Evolutionary conservation across 2,797 vertebrate genomes (phyloP), one percentile per base, ranked within the genome.

Genomic region (Antennarius maculatus): DNA sequence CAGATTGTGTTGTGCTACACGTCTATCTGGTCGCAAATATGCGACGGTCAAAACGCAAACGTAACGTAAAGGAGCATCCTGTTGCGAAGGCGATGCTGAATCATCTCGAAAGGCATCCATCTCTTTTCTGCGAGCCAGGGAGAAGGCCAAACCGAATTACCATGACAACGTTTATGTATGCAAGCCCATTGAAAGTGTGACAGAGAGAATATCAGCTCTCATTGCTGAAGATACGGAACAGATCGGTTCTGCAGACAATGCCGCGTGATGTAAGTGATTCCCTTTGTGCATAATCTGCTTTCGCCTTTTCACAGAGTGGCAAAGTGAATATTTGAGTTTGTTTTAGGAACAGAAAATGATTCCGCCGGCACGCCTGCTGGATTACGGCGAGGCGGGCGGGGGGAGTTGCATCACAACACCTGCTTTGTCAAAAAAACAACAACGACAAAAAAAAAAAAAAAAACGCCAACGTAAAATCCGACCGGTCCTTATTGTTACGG

Each of bases 271-370:
- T 64, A 77, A 81, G 68, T 77, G 87, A 87, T 85, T 88, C 78
- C 70, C 66, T 86, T 78, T 76, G 60, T 84, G 74, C 71, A 66
- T 88, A 86, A 90, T 86, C 84, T 80, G 79, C 80, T 87, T 89
- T 77, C 42, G 66, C 64, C 66, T 57, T 81, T 75, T 74, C 46
- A 65, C 58, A 62, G 76, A 66, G 52, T 42, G 52, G 55, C 71
- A 82, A 85, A 86, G 75, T 81, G 84, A 86, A 88, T 89, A 67
- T 86, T 58, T 59, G 43, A 82, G 69, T 82, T 78, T 78, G 80
- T 84, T 82, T 81, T 66, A 69, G 79, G 66, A 63, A 37, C 86
- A 59, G 57, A 73, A 82, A 89, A 71, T 70, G 70, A 78, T 83
- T 82, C 85, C 76, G 51, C 54, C 6, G 51, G 49, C 72, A n/a